Percentiles rank a stretch among this genome's conserved stretches.
Evolutionary conservation across 2,113 vertebrate species (phyloP).

Genomic region (Xiphophorus hellerii): DNA sequence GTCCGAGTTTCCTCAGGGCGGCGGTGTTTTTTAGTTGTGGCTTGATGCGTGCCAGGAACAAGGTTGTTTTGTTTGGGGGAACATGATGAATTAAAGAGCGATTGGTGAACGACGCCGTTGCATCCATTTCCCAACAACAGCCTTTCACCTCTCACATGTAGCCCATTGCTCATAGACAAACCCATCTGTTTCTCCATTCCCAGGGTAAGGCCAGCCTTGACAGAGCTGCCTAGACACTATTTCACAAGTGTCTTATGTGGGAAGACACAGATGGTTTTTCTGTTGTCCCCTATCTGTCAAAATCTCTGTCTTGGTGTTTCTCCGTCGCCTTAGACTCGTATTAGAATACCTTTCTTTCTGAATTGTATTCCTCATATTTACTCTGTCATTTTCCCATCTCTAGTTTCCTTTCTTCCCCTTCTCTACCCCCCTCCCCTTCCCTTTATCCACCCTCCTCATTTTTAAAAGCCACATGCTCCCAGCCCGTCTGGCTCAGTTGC

Average conservation of each 20-base stretch:
- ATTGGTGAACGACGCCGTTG: conserved; percentile 53
- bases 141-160: conserved; percentile 75
- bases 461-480: conserved; percentile 80
- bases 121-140: conserved; percentile 68
- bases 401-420: conserved; percentile 17
- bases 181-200: conserved; percentile 77
- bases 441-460: conserved; percentile 67
- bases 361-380: conserved; percentile 60
- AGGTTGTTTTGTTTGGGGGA: conserved; percentile 49
- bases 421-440: conserved; percentile 22
- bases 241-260: conserved; percentile 53
- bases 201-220: conserved; percentile 73
- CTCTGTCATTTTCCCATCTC: conserved; percentile 24
- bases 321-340: conserved; percentile 49
- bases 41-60: conserved; percentile 63
- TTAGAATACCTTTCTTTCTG: conserved; percentile 56
- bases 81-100: conserved; percentile 59
- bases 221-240: conserved; percentile 58
- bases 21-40: conserved; percentile 43
- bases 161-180: conserved; percentile 63
- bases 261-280: conserved; percentile 46
- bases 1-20: conserved; percentile 57
- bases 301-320: conserved; percentile 47
- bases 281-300: conserved; percentile 56
- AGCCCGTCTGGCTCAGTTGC: conserved; percentile 79